Percentiles rank a stretch among this genome's conserved stretches.
Evolutionary conservation across 2,113 vertebrate genomes (phyloP).

Genomic region (Neomonachus schauinslandi): DNA sequence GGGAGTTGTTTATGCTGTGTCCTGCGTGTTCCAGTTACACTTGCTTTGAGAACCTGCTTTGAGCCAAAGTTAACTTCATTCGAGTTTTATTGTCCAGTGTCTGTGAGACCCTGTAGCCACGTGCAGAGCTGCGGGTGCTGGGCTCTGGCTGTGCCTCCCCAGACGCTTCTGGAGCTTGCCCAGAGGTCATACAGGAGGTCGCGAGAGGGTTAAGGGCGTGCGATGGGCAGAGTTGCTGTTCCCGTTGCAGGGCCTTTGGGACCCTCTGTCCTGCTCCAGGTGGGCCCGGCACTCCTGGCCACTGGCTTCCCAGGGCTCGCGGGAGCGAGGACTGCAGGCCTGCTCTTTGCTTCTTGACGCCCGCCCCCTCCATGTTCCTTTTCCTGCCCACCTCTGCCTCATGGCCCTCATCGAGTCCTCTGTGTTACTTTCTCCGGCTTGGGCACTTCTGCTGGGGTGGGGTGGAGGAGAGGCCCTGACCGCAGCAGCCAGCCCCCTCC

Average conservation of each 20-base stretch:
- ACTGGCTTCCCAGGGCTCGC: background rate
- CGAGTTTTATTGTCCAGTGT: background rate
- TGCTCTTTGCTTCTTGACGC: background rate
- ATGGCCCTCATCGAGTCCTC: background rate
- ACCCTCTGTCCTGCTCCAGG: background rate
- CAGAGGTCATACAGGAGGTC: fast-evolving
- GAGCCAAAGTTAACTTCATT: background rate
- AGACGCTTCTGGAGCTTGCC: background rate
- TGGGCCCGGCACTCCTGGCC: background rate
- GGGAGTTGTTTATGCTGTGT: background rate
- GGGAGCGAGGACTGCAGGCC: background rate
- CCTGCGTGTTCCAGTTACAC: background rate
- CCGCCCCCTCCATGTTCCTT: fast-evolving
- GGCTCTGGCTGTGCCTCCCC: too few species aligned
- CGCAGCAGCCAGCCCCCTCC: background rate
- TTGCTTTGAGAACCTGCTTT: background rate
- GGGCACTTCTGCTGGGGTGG: background rate
- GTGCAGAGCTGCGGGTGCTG: fast-evolving
- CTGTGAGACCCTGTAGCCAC: fast-evolving
- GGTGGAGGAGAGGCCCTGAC: background rate
- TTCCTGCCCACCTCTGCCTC: background rate
- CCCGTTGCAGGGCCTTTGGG: background rate
- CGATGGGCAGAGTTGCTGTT: too few species aligned
- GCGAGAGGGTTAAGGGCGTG: background rate
- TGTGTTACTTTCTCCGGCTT: background rate